phyloP scores from a whole-genome alignment of 2,113 vertebrate species.

The Dolichallabes microphthalmus region DNA sequence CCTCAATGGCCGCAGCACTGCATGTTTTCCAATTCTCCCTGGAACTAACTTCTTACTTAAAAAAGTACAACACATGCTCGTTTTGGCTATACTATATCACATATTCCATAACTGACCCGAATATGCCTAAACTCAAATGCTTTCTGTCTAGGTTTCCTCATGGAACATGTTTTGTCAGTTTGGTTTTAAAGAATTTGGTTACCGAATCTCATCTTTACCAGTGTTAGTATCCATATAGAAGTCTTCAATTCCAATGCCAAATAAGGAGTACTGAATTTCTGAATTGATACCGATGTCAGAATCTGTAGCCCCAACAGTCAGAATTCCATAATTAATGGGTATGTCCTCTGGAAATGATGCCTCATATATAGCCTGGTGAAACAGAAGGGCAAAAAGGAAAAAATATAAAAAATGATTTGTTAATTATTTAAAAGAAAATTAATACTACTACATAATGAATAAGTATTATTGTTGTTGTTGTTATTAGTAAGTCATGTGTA shows the following conservation, averaged over 20 bases:
- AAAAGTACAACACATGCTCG: neutral
- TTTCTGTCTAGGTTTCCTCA: neutral
- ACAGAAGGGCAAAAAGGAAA: constrained; percentile 30
- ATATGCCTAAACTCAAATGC: neutral
- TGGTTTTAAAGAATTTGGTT: neutral
- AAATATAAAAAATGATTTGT: neutral
- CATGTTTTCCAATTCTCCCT: too few species aligned
- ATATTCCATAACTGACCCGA: neutral
- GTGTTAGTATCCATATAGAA: constrained; percentile 94
- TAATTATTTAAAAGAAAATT: neutral
- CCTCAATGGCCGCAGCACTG: too few species aligned
- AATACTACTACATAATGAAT: neutral
- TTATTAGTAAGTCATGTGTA: too few species aligned
- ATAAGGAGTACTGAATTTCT: constrained; percentile 89
- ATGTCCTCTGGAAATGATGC: constrained; percentile 88
- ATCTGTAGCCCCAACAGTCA: constrained; percentile 85
- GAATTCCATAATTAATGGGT: constrained; percentile 82
- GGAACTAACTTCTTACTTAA: too few species aligned
- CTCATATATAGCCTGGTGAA: constrained; percentile 80
- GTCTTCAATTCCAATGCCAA: constrained; percentile 87
- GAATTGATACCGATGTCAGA: constrained; percentile 87
- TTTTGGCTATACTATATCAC: neutral
- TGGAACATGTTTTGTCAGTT: neutral
- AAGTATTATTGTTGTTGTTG: neutral
- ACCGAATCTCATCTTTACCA: constrained; percentile 65